Evolutionary conservation across 2,113 vertebrate genomes (phyloP), one percentile per base, ranked within the genome.

Genomic region (Otis tarda): DNA sequence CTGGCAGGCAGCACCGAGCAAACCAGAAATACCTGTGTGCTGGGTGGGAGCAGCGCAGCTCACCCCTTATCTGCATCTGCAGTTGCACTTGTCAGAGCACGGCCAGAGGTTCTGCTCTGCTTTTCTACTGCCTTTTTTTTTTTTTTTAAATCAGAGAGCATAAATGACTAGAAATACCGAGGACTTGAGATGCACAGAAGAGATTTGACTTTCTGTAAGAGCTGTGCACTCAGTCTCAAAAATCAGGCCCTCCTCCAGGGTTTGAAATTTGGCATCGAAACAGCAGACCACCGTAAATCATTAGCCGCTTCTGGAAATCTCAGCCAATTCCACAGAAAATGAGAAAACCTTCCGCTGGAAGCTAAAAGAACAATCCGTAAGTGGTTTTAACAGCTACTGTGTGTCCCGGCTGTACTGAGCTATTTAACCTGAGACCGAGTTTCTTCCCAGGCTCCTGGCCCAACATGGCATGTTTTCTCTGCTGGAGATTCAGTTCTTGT

Each of bases 401-500:
- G 77, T 0, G 1, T 80, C 64, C 71, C 79, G 24, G 52, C 68
- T 76, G 33, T 22, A 79, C 56, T 80, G 53, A 89, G 82, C 96
- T 89, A 95, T 85, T 96, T 94, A 94, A 97, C 93, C 94, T 85
- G 94, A 90, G 93, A 82, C 74, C 76, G 89, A 83, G 65, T 93
- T 96, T 94, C 92, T 96, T 97, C 95, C 94, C 96, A 96, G 94
- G 94, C 91, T 95, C 45, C 77, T 91, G 81, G 92, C 86, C 92
- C 78, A 94, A 71, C 68, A 83, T 67, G 83, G 88, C 91, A 93
- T 95, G 96, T 95, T 96, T 96, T 95, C 94, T 91, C 96, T 96
- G 89, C 87, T 95, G 95, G 95, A 96, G 91, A 97, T 96, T 95
- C 95, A 95, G 90, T 87, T 90, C 94, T 94, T 90, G 93, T 93